Evolutionary conservation across 2,797 vertebrate genomes (phyloP).

Genomic region (Mastacembelus armatus): DNA sequence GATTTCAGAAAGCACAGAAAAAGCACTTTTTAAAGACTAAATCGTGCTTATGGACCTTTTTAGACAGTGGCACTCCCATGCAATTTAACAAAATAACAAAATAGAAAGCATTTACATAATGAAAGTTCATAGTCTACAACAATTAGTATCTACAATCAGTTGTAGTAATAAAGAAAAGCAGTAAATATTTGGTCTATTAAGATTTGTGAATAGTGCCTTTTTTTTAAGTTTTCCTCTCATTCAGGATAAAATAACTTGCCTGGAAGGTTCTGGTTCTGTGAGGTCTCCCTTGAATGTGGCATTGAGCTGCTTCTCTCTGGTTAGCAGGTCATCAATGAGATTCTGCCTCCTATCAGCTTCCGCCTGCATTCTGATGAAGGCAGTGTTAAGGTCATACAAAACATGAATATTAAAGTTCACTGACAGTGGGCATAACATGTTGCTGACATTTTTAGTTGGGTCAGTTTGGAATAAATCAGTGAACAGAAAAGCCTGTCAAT

Average conservation of each 20-base stretch:
- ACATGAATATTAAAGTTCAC: neutral
- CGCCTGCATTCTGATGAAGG: slow-evolving; percentile 89
- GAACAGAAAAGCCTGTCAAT: neutral
- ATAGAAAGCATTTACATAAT: too few species aligned
- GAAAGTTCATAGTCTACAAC: too few species aligned
- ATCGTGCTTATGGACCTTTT: too few species aligned
- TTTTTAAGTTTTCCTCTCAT: neutral
- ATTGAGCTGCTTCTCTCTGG: slow-evolving; percentile 91
- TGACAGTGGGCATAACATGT: neutral
- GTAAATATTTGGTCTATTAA: too few species aligned
- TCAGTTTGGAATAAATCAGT: neutral
- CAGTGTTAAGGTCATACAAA: slow-evolving; percentile 62
- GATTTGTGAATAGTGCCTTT: too few species aligned
- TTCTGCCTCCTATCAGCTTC: slow-evolving; percentile 96
- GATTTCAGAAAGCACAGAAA: too few species aligned
- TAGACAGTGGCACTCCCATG: too few species aligned
- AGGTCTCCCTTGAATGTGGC: slow-evolving; percentile 89
- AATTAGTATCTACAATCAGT: too few species aligned
- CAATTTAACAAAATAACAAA: too few species aligned
- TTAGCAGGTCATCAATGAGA: slow-evolving; percentile 92
- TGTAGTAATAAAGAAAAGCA: too few species aligned
- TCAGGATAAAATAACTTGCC: neutral
- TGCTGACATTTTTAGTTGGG: neutral
- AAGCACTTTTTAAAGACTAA: too few species aligned
- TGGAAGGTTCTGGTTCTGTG: slow-evolving; percentile 86